phyloP scores from a whole-genome alignment of 2,113 vertebrate species.

The Epinephelus fuscoguttatus region DNA sequence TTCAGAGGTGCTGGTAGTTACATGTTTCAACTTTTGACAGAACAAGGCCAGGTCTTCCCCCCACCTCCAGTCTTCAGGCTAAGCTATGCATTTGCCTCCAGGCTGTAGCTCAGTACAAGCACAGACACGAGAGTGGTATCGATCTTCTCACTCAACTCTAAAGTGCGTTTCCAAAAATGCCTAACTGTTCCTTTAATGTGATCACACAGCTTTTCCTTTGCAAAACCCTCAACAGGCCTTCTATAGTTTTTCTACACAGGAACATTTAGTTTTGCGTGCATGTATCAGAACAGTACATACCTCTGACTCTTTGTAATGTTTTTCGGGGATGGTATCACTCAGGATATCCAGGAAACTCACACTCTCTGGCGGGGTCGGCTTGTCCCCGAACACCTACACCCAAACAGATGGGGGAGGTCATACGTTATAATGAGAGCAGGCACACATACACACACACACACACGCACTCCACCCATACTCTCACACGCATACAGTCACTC shows the following conservation, averaged over 20 bases:
- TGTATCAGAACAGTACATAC: conserved; percentile 43
- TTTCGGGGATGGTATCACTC: conserved; percentile 84
- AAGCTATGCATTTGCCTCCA: neutral
- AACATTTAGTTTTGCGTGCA: neutral
- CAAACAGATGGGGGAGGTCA: conserved; percentile 68
- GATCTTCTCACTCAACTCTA: neutral
- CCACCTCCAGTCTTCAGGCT: neutral
- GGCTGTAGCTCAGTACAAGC: neutral
- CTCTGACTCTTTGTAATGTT: conserved; percentile 82
- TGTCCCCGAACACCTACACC: conserved; percentile 83
- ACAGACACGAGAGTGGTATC: neutral
- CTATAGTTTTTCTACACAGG: neutral
- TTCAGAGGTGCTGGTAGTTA: neutral
- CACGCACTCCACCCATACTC: conserved; percentile 23
- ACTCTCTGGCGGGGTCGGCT: conserved; percentile 73
- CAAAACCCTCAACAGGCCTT: no score
- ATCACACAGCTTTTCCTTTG: neutral
- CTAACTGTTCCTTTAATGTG: neutral
- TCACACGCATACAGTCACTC: conserved; percentile 42
- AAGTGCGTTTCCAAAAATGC: neutral
- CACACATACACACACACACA: conserved; percentile 13
- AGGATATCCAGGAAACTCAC: conserved; percentile 85
- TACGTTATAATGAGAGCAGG: conserved; percentile 54
- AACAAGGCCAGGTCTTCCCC: neutral
- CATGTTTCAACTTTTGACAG: neutral